These are phyloP conservation scores for Promerops cafer DNA, from an alignment of 2,113 vertebrate species.

Conservation along the genomic window DNA sequence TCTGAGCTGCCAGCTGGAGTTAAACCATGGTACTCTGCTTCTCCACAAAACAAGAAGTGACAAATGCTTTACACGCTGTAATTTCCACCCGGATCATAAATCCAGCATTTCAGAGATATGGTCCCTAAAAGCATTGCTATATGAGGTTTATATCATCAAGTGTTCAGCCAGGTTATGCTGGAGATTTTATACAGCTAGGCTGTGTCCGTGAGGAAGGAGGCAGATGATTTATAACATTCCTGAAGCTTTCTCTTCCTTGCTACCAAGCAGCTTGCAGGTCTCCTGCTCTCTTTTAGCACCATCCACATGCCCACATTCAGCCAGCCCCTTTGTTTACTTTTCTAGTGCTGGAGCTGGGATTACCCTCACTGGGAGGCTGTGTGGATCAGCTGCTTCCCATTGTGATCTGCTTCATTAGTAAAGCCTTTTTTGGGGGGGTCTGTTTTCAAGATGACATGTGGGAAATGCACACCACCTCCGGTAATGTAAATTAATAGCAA, in stretches of 20 bases:
- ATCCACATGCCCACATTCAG: background rate
- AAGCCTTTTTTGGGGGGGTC: background rate
- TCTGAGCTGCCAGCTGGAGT: background rate
- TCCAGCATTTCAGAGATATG: background rate
- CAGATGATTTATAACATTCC: background rate
- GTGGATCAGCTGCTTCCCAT: background rate
- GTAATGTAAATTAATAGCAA: background rate
- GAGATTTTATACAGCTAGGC: background rate
- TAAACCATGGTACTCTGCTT: background rate
- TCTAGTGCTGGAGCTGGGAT: background rate
- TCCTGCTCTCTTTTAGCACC: background rate
- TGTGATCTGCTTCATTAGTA: background rate
- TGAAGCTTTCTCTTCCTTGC: background rate
- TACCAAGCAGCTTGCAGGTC: background rate
- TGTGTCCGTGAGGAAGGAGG: background rate
- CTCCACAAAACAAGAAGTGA: background rate
- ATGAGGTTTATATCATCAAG: background rate
- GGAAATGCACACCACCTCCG: background rate
- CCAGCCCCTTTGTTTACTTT: background rate
- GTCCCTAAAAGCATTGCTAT: background rate
- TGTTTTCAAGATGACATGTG: background rate
- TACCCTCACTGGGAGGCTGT: background rate
- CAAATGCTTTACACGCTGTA: background rate
- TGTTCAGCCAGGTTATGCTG: background rate
- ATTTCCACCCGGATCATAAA: background rate